Conservation (phyloP, 2,888 invertebrate species). For the Hemistola chrysoprasaria region DNA sequence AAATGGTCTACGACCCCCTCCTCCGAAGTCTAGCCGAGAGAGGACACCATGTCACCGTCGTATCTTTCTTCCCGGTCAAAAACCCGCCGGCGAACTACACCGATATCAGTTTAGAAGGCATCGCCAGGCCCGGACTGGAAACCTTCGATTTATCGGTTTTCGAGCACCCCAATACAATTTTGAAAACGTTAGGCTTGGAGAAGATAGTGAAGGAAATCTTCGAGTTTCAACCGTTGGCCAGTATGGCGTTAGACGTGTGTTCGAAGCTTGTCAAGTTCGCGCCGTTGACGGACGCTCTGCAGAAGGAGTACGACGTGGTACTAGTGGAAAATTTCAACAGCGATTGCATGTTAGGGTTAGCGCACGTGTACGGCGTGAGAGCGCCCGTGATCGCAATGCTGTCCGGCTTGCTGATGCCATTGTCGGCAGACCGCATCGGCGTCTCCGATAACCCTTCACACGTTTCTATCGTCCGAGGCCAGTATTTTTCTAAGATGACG, state of each 20-base stretch:
- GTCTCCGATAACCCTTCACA: slow-evolving; percentile 76
- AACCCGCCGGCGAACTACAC: slow-evolving; percentile 70
- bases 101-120: slow-evolving; percentile 65
- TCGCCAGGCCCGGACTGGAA: slow-evolving; percentile 58
- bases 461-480: slow-evolving; percentile 77
- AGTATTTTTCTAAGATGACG: slow-evolving; percentile 69
- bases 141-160: slow-evolving; percentile 51
- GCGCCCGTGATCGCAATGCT: slow-evolving; percentile 81
- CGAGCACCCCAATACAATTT: slow-evolving; percentile 43
- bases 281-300: slow-evolving; percentile 56
- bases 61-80: slow-evolving; percentile 81
- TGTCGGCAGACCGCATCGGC: slow-evolving; percentile 70
- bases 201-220: slow-evolving; percentile 44
- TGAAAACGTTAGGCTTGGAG: slow-evolving; percentile 46
- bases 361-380: slow-evolving; percentile 73
- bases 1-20: slow-evolving; percentile 82
- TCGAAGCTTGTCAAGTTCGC: slow-evolving; percentile 59
- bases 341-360: slow-evolving; percentile 84
- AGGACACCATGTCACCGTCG: slow-evolving; percentile 84
- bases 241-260: slow-evolving; percentile 60
- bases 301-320: slow-evolving; percentile 83
- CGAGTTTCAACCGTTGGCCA: slow-evolving; percentile 53
- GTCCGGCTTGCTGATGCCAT: slow-evolving; percentile 82
- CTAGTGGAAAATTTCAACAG: slow-evolving; percentile 84
- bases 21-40: slow-evolving; percentile 76